Conservation (phyloP, 2,797 vertebrate species). For the Sorex maritimensis region DNA sequence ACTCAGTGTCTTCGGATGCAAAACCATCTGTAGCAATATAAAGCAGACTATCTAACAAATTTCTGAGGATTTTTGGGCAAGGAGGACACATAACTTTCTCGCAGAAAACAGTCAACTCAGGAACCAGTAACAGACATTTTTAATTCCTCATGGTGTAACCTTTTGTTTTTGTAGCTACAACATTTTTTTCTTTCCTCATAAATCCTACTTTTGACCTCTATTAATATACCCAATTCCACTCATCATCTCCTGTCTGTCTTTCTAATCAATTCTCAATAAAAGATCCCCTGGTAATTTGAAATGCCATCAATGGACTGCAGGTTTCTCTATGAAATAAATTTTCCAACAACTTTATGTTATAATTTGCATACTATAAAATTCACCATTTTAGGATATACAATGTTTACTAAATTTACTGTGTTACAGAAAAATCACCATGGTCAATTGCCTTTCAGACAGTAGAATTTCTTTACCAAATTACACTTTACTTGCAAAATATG, state of each 20-base stretch:
- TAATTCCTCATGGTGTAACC: not conserved
- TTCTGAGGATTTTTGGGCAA: not conserved
- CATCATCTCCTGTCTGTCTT: not conserved
- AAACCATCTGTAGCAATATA: not conserved
- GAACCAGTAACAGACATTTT: not conserved
- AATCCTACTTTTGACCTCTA: not conserved
- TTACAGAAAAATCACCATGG: not conserved
- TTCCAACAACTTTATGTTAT: not conserved
- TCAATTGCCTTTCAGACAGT: not conserved
- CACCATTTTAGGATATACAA: not conserved
- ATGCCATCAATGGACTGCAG: not conserved
- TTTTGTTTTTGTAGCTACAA: not conserved
- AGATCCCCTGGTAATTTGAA: not conserved
- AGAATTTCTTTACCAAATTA: constrained; percentile 7
- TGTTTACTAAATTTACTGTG: constrained; percentile 24
- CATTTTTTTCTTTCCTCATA: constrained; percentile 15
- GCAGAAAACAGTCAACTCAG: not conserved
- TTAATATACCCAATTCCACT: not conserved
- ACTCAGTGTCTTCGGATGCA: not conserved
- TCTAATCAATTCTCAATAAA: not conserved
- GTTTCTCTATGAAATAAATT: not conserved
- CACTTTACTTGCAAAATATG: not conserved
- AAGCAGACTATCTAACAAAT: not conserved
- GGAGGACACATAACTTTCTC: rapidly evolving
- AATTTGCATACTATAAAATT: not conserved